Percentiles rank a stretch among this genome's conserved stretches.
Evolutionary conservation across 2,113 vertebrate species (phyloP).

Genomic region (Porphyrio hochstetteri): DNA sequence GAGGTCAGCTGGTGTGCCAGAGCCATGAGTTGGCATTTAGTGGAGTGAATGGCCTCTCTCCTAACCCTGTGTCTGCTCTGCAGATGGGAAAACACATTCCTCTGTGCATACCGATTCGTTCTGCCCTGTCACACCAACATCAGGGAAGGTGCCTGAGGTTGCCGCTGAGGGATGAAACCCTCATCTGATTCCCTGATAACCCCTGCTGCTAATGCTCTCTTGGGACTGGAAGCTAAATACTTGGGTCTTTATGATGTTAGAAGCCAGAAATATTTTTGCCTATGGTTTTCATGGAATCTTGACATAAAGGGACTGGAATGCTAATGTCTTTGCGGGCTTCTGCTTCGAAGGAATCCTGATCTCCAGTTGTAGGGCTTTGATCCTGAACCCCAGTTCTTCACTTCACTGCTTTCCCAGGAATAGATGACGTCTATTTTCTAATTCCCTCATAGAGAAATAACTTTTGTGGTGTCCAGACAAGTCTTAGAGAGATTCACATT

Average conservation of each 20-base stretch:
- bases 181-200: not conserved
- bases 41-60: not conserved
- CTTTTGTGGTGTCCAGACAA: not conserved
- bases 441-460: not conserved
- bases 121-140: not conserved
- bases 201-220: not conserved
- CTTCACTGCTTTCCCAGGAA: not conserved
- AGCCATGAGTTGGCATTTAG: slow-evolving; percentile 20
- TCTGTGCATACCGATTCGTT: not conserved
- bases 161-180: not conserved
- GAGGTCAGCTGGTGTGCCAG: not conserved
- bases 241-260: not conserved
- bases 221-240: not conserved
- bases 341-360: not conserved
- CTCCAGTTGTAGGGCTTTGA: not conserved
- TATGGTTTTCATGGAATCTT: slow-evolving; percentile 10
- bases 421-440: not conserved
- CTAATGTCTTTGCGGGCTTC: not conserved
- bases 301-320: not conserved
- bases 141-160: not conserved
- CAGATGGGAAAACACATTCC: slow-evolving; percentile 34
- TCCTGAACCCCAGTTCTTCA: not conserved
- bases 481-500: not conserved
- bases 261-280: not conserved
- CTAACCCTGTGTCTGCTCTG: not conserved